Percentiles rank a stretch among this genome's conserved stretches.
These are phyloP conservation scores for Agrilus cyanescens DNA, from an alignment of 2,888 invertebrate species.

Conservation along the genomic window DNA sequence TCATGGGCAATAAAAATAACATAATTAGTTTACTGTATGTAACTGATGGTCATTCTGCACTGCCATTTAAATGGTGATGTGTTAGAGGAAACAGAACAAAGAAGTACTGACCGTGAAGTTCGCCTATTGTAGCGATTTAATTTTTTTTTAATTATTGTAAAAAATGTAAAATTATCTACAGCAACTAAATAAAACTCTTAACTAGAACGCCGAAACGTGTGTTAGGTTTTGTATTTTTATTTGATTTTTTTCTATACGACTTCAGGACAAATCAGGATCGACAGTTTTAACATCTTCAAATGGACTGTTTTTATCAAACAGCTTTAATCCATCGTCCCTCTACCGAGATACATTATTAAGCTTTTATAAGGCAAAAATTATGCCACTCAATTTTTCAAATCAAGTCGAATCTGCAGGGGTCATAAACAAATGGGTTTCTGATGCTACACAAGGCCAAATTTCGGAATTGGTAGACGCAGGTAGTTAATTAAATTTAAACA, in stretches of 20 bases:
- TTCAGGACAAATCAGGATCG: conserved; percentile 21
- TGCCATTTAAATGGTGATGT: no score
- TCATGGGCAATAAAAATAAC: no score
- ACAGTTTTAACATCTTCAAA: conserved; percentile 37
- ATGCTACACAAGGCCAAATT: conserved; percentile 46
- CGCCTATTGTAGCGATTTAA: neutral
- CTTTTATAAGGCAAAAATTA: conserved; percentile 41
- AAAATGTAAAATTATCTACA: no score
- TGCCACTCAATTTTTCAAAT: conserved; percentile 40
- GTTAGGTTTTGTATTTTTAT: no score
- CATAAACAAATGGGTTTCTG: conserved; percentile 51
- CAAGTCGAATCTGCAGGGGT: conserved; percentile 29
- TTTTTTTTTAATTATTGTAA: neutral
- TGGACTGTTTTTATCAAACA: conserved; percentile 38
- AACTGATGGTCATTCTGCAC: no score
- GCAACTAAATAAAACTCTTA: no score
- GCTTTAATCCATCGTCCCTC: conserved; percentile 31
- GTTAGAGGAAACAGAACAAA: no score
- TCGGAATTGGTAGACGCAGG: conserved; percentile 41
- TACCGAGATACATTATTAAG: conserved; percentile 37
- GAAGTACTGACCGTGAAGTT: no score
- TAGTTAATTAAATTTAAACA: conserved; percentile 23
- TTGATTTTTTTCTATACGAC: no score
- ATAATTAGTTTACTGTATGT: no score
- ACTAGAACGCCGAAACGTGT: no score